Percentiles rank a stretch among this genome's conserved stretches.
Evolutionary conservation across 2,888 invertebrate species (phyloP).

Genomic region (Apodemia hepburni): DNA sequence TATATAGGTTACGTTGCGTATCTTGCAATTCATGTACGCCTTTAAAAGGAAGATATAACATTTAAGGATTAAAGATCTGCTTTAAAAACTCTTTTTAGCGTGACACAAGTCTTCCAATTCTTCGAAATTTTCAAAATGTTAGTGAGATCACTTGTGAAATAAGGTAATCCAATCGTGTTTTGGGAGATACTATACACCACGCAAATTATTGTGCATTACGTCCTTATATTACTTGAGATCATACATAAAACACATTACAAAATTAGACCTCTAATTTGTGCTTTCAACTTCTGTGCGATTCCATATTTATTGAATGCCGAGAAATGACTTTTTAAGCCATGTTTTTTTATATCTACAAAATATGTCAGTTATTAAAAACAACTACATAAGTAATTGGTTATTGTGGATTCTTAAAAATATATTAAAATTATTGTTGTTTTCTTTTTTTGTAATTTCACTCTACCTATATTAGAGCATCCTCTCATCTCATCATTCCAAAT

Average conservation of each 20-base stretch:
- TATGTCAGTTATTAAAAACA: neutral
- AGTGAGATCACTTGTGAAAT: conserved; percentile 2
- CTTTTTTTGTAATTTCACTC: neutral
- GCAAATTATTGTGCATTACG: conserved; percentile 17
- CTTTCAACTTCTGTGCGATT: conserved; percentile 4
- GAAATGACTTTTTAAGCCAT: neutral
- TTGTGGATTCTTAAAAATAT: neutral
- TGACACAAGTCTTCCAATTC: conserved; percentile 22
- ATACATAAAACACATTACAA: conserved; percentile 9
- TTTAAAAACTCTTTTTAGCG: no score
- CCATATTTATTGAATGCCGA: neutral
- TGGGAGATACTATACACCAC: conserved; percentile 22
- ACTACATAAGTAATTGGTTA: neutral
- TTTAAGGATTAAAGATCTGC: no score
- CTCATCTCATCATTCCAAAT: neutral
- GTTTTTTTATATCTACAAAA: no score
- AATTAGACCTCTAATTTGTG: conserved; percentile 9
- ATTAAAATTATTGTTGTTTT: no score
- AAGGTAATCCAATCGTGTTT: conserved; percentile 13
- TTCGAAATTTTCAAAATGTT: conserved; percentile 26
- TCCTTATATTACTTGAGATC: conserved; percentile 14
- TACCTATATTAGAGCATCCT: neutral
- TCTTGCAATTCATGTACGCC: no score
- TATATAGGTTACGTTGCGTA: no score
- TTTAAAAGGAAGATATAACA: no score